Base-by-base conservation (phyloP, 2,888 invertebrate species). In the Tanytarsus gracilentus region DNA sequence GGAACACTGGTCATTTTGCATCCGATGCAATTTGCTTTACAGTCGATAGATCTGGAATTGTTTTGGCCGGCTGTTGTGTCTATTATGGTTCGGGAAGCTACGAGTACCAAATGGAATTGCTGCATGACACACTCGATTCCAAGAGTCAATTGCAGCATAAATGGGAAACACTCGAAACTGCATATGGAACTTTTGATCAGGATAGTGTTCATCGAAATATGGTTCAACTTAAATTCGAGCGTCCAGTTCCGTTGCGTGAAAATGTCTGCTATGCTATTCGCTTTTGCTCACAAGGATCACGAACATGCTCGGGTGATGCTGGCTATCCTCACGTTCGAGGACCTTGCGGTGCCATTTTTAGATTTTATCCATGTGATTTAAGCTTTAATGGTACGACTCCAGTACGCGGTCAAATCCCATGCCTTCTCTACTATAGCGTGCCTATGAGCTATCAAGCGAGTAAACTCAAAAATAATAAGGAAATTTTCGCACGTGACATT, bases 381-480 rank as follows among this genome's bases (percentile, higher is more conserved):
- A 95, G 95, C 72, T 91, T 90, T 70, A 96, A 97, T 71, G 97
- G 97, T n/a, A 97, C 97, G 1, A 95, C 93, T 6, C 83, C 94
- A 63, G 87, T 89, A 0, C 80, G 97, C 59, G 98, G 98, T 8
- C 98, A 98, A 76, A 84, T 98, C 68, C 97, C 98, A 0, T 86
- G 88, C 68, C 80, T 98, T 51, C 77, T 97, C 14, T 98, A 97
- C 70, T 62, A 61, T 21, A 74, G 74, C 61, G 71, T 72, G 11
- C 73, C 74, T 1, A 62, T 72, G 1, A 74, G 50, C 21, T 50
- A 49, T 14, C 60, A 60, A 36, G 14, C 44, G 2, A 60, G 27
- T 23, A 60, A 60, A 26, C n/a, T 60, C 5, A 60, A 60, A 9
- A 60, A 60, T 18, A 60, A 60, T 21, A 60, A 60, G 8, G 60